Evolutionary conservation across 2,113 vertebrate genomes (phyloP), one percentile per base, ranked within the genome.

Genomic region (Corynorhinus townsendii): DNA sequence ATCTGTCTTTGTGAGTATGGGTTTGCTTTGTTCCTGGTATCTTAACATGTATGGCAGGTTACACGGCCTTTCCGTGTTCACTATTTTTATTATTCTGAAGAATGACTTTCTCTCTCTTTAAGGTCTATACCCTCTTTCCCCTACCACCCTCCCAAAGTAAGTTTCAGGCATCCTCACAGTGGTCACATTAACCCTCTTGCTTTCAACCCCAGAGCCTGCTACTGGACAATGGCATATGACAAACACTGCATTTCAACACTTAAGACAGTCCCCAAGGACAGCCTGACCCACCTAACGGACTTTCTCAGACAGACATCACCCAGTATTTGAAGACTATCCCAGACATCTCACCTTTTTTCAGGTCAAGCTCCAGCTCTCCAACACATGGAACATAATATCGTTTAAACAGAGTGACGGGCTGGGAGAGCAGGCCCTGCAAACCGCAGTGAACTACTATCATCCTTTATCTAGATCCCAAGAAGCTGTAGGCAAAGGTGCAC

Each of bases 381-480:
- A 17, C 43, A 77, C n/a, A 76, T 17, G 17, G 69, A 30, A 35
- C 12, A 4, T 15, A 40, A 11, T 30, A 15, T 24, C 20, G 28
- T 81, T 86, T 66, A 20, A 20, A 28, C 15, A 64, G 52, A 28
- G 30, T 9, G 4, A 40, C 26, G 35, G 40, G 7, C 38, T 11
- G n/a, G 83, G 72, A 89, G 71, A 22, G 76, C 26, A 40, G 52
- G 62, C 3, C 3, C 26, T 11, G 19, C 11, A 4, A 7, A 16
- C 11, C 43, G 56, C 59, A 6, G 22, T 4, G 2, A 35, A 24
- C 15, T 3, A 3, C 12, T 4, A 1, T 22, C 3, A 2, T 4
- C 9, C 15, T 43, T 43, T 33, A 19, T 24, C 54, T 4, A 35
- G 33, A 19, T 35, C 22, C 1, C 12, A 0, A 16, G 76, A 1